These are phyloP conservation scores for Agonopterix subpropinquella DNA, from an alignment of 2,888 invertebrate genomes.

Conservation along the genomic window DNA sequence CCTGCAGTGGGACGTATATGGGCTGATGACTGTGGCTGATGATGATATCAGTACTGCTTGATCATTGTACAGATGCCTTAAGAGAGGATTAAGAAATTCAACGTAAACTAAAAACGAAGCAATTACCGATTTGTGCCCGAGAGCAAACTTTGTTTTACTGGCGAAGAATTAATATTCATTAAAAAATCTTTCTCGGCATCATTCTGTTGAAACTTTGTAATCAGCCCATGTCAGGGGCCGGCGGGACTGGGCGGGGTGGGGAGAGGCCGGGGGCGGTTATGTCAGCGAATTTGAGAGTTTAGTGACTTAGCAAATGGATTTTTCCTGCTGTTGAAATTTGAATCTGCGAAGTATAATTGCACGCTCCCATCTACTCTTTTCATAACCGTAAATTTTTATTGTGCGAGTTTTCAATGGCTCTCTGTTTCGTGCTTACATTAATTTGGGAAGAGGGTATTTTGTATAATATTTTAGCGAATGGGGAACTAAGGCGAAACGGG, in stretches of 20 bases:
- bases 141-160: slow-evolving; percentile 68
- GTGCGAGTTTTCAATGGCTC: slow-evolving; percentile 7
- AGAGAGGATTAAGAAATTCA: slow-evolving; percentile 29
- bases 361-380: slow-evolving; percentile 26
- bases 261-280: slow-evolving; percentile 22
- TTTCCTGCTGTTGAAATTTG: slow-evolving; percentile 46
- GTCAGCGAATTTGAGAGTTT: slow-evolving; percentile 61
- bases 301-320: slow-evolving; percentile 52
- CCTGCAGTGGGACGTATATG: no score
- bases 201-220: slow-evolving; percentile 69
- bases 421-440: neutral
- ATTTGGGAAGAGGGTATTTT: slow-evolving; percentile 19
- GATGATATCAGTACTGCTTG: no score
- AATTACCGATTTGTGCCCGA: slow-evolving; percentile 60
- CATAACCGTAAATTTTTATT: slow-evolving; percentile 23
- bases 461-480: slow-evolving; percentile 38
- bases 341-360: slow-evolving; percentile 28
- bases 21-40: no score
- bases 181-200: slow-evolving; percentile 67
- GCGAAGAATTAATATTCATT: slow-evolving; percentile 72
- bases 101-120: slow-evolving; percentile 54
- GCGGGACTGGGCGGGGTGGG: slow-evolving; percentile 10
- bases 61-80: neutral
- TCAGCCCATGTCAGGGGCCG: slow-evolving; percentile 46
- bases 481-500: slow-evolving; percentile 26